Evolutionary conservation across 2,888 invertebrate species (phyloP).

Genomic region (Biston betularia): DNA sequence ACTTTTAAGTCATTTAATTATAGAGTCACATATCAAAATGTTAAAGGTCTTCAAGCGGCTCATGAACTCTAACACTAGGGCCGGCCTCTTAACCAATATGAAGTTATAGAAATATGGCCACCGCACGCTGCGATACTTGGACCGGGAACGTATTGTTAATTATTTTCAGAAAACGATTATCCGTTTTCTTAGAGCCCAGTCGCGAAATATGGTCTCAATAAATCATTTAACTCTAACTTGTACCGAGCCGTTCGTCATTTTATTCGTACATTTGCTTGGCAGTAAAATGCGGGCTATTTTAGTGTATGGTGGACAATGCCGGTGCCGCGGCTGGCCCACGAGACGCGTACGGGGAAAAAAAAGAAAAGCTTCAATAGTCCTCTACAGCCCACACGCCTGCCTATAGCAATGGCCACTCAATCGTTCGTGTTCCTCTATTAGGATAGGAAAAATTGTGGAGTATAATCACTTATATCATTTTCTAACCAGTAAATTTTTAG

Average conservation of each 20-base stretch:
- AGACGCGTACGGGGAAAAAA: constrained; percentile 70
- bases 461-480: constrained; percentile 29
- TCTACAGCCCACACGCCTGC: constrained; percentile 82
- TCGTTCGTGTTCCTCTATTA: constrained; percentile 71
- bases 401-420: constrained; percentile 76
- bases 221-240: constrained; percentile 64
- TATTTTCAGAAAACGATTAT: constrained; percentile 22
- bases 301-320: constrained; percentile 73
- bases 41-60: too few species aligned
- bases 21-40: too few species aligned
- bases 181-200: constrained; percentile 28
- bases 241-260: constrained; percentile 67
- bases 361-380: constrained; percentile 78
- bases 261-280: constrained; percentile 65
- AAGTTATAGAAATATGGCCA: not conserved
- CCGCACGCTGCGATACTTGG: not conserved
- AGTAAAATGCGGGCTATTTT: constrained; percentile 76
- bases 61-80: too few species aligned
- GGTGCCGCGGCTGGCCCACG: constrained; percentile 50
- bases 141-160: constrained; percentile 18
- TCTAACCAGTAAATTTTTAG: not conserved
- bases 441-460: constrained; percentile 59
- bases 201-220: constrained; percentile 57
- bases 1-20: too few species aligned
- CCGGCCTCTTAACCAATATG: too few species aligned